A percentile compares a stretch with the other conserved stretches of the same genome.
Evolutionary conservation across 2,113 vertebrate species (phyloP).

Genomic region (Theristicus caerulescens): DNA sequence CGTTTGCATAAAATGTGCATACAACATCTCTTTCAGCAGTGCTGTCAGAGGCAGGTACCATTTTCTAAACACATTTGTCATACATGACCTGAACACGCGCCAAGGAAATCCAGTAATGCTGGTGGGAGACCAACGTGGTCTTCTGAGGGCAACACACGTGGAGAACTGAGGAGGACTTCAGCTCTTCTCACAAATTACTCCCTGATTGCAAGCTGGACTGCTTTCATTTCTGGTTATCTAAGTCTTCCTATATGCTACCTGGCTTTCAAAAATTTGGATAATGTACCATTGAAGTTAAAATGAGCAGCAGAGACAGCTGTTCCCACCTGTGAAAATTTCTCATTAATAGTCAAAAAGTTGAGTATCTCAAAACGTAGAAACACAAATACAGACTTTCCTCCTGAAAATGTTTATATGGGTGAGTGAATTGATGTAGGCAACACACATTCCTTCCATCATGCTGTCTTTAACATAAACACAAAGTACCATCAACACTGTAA

Average conservation of each 20-base stretch:
- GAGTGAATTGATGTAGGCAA: conserved; percentile 41
- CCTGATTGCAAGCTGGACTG: background rate
- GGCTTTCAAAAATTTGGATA: conserved; percentile 20
- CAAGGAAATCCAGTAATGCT: background rate
- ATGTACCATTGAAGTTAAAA: conserved; percentile 7
- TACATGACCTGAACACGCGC: background rate
- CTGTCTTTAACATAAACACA: conserved; percentile 64
- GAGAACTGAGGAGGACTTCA: background rate
- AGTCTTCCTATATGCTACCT: background rate
- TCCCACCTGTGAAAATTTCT: conserved; percentile 58
- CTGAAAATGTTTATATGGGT: conserved; percentile 60
- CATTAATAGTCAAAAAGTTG: conserved; percentile 45
- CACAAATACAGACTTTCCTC: conserved; percentile 56
- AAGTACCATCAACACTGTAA: conserved; percentile 57
- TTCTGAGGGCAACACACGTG: accelerated
- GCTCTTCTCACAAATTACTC: background rate
- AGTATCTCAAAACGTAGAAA: background rate
- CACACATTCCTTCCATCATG: conserved; percentile 64
- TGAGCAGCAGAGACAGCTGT: conserved; percentile 55
- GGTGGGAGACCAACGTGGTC: background rate
- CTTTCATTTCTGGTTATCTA: background rate
- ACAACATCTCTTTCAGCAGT: background rate
- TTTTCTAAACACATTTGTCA: background rate
- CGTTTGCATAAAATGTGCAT: conserved; percentile 47
- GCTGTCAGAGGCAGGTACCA: background rate